A percentile compares a stretch with the other conserved stretches of the same genome.
These are phyloP conservation scores for Hemichromis elongatus DNA, from an alignment of 2,113 vertebrate species.

Conservation along the genomic window DNA sequence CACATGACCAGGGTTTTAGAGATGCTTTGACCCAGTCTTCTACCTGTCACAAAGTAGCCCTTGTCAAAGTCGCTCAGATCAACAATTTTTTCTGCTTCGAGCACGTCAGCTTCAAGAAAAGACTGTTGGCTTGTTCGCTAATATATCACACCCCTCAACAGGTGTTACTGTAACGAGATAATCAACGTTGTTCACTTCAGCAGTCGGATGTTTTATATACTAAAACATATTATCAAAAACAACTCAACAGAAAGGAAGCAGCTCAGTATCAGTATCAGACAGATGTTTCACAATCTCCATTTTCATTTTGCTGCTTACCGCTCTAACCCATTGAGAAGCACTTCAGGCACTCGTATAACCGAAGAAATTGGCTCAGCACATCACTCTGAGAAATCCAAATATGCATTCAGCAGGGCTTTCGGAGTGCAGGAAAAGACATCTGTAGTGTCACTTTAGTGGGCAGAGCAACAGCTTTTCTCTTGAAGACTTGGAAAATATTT, in stretches of 20 bases:
- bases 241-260: neutral
- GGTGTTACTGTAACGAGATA: neutral
- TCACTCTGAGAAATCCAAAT: neutral
- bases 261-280: neutral
- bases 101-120: neutral
- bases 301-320: neutral
- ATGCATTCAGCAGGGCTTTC: neutral
- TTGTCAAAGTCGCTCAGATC: neutral
- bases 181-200: neutral
- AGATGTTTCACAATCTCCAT: neutral
- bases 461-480: neutral
- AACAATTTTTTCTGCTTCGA: neutral
- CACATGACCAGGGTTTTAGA: neutral
- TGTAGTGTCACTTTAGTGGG: neutral
- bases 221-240: neutral
- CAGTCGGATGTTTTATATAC: neutral
- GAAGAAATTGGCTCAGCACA: neutral
- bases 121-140: neutral
- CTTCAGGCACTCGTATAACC: neutral
- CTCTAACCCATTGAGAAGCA: slow-evolving; percentile 16
- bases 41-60: neutral
- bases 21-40: neutral
- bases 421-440: neutral
- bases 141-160: neutral
- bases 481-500: neutral